These are phyloP conservation scores for Leptobrachium ailaonicum DNA, from an alignment of 2,113 vertebrate genomes.

Conservation along the genomic window DNA sequence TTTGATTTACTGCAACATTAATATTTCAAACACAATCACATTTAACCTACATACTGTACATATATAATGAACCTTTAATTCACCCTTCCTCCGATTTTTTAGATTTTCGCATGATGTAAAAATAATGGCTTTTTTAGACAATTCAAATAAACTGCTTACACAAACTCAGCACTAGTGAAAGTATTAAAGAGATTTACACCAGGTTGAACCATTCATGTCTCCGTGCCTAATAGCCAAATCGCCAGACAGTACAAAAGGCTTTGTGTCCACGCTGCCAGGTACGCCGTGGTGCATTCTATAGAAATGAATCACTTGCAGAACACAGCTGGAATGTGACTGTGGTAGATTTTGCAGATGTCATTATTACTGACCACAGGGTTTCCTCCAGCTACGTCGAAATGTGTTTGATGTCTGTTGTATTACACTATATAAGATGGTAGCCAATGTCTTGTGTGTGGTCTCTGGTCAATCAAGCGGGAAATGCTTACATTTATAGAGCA, in stretches of 20 bases:
- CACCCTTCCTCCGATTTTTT: too few relatives aligned
- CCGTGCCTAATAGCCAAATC: too few relatives aligned
- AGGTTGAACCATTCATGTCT: too few relatives aligned
- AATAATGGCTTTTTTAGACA: too few relatives aligned
- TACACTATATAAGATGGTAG: slow-evolving; percentile 45
- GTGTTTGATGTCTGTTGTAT: slow-evolving; percentile 44
- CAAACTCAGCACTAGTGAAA: too few relatives aligned
- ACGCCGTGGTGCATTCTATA: background rate
- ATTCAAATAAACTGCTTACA: too few relatives aligned
- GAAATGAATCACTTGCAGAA: slow-evolving; percentile 27
- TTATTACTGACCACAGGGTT: slow-evolving; percentile 44
- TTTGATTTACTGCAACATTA: too few relatives aligned
- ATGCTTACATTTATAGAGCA: slow-evolving; percentile 40
- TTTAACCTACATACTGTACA: too few relatives aligned
- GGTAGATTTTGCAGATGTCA: slow-evolving; percentile 36
- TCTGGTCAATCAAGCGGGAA: slow-evolving; percentile 33
- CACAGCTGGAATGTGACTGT: slow-evolving; percentile 39
- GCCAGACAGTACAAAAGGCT: background rate
- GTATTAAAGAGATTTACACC: too few relatives aligned
- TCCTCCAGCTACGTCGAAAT: slow-evolving; percentile 42
- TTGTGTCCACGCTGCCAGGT: slow-evolving; percentile 14
- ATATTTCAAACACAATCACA: too few relatives aligned
- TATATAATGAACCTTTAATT: too few relatives aligned
- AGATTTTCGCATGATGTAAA: too few relatives aligned
- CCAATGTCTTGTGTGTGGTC: slow-evolving; percentile 47